These are phyloP conservation scores for Mesorhabditis belari DNA, from an alignment of 2,888 invertebrate species.

Conservation along the genomic window DNA sequence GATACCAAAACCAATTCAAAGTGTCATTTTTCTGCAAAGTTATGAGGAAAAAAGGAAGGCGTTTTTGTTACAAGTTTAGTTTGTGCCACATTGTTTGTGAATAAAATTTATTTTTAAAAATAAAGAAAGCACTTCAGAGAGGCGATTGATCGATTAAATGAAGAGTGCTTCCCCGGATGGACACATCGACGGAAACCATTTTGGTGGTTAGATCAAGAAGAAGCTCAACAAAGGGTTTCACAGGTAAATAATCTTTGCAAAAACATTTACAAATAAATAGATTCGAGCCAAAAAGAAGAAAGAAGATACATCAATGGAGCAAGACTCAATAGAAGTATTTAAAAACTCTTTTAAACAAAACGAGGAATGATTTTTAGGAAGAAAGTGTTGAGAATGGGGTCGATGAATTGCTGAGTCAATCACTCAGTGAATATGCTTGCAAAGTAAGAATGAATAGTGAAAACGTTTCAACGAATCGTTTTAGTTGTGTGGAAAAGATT, in stretches of 20 bases:
- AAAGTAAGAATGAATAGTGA: background rate
- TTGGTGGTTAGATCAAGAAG: slow-evolving; percentile 20
- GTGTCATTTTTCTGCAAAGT: too few species aligned
- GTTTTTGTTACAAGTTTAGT: too few species aligned
- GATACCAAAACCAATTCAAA: too few species aligned
- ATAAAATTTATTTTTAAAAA: too few species aligned
- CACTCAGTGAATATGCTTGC: slow-evolving; percentile 15
- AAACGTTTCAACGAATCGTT: background rate
- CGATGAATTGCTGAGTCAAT: slow-evolving; percentile 1
- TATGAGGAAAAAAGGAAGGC: too few species aligned
- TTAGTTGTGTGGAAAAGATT: slow-evolving; percentile 26
- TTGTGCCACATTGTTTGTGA: too few species aligned
- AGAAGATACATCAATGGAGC: slow-evolving; percentile 1
- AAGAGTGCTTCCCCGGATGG: slow-evolving; percentile 43
- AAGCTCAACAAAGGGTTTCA: background rate
- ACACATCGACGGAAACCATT: slow-evolving; percentile 23
- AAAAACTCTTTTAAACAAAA: background rate
- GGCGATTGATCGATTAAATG: slow-evolving; percentile 33
- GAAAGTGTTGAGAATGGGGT: background rate
- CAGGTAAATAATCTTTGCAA: too few species aligned
- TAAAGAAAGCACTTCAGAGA: too few species aligned
- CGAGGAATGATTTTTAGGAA: background rate
- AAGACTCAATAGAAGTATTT: background rate
- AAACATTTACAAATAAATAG: too few species aligned
- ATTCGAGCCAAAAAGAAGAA: too few species aligned